A percentile compares a stretch with the other conserved stretches of the same genome.
Evolutionary conservation across 1,140 invertebrate species (phyloP).

Genomic region (Plectus sambesii): DNA sequence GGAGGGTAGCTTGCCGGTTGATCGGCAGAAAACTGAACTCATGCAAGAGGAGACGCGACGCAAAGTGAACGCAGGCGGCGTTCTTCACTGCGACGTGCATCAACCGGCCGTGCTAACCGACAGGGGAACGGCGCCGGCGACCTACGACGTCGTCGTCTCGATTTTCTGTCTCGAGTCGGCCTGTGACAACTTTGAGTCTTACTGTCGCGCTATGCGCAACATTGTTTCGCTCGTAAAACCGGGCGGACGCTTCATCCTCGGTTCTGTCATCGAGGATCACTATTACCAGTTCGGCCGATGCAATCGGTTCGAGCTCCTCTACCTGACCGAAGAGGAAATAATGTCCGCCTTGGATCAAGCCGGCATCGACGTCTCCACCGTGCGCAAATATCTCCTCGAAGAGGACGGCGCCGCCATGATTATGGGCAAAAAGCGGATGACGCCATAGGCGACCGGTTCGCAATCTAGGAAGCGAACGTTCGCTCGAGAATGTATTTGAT

Average conservation of each 20-base stretch:
- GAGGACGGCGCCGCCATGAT: slow-evolving; percentile 31
- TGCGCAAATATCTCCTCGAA: slow-evolving; percentile 24
- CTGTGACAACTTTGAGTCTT: slow-evolving; percentile 29
- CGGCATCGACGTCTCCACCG: slow-evolving; percentile 25
- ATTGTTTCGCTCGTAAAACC: slow-evolving; percentile 30
- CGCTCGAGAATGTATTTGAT: no score
- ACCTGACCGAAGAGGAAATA: slow-evolving; percentile 26
- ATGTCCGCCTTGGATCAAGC: slow-evolving; percentile 15
- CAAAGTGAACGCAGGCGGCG: slow-evolving; percentile 26
- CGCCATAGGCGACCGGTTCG: no score
- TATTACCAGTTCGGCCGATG: slow-evolving; percentile 21
- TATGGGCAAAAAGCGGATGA: slow-evolving; percentile 34
- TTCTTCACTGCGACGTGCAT: slow-evolving; percentile 32
- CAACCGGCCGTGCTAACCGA: slow-evolving; percentile 20
- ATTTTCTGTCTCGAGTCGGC: slow-evolving; percentile 37
- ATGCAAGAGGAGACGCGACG: slow-evolving; percentile 18
- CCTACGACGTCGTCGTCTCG: slow-evolving; percentile 29
- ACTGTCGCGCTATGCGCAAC: slow-evolving; percentile 29
- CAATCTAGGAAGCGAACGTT: no score
- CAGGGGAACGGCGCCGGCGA: slow-evolving; percentile 3
- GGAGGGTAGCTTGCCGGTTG: slow-evolving; percentile 11
- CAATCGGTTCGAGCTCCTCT: slow-evolving; percentile 26
- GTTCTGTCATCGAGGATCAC: slow-evolving; percentile 34
- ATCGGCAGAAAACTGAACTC: slow-evolving; percentile 16
- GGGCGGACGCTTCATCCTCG: slow-evolving; percentile 29